A percentile compares a stretch with the other conserved stretches of the same genome.
These are phyloP conservation scores for Allobates femoralis DNA, from an alignment of 2,797 vertebrate genomes.

Conservation along the genomic window DNA sequence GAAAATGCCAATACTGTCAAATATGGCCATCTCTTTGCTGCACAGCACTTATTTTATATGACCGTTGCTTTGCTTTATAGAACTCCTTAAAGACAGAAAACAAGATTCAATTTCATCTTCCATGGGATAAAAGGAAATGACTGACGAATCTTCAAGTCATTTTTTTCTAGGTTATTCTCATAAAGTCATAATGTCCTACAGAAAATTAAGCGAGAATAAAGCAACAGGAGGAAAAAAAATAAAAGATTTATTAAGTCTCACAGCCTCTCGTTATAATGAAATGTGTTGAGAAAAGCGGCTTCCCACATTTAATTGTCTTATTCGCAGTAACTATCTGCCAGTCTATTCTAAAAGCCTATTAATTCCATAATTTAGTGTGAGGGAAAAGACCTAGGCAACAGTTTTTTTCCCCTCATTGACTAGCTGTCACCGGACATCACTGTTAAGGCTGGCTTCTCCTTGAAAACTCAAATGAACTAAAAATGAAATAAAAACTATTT, in stretches of 20 bases:
- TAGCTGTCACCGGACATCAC: conserved; percentile 74
- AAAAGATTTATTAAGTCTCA: conserved; percentile 76
- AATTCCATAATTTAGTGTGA: conserved; percentile 78
- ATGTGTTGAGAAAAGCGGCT: conserved; percentile 73
- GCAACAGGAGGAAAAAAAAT: conserved; percentile 62
- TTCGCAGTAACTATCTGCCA: conserved; percentile 74
- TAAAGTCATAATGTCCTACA: conserved; percentile 55
- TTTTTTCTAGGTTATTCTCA: conserved; percentile 34
- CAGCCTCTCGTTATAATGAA: conserved; percentile 76
- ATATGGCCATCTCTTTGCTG: neutral
- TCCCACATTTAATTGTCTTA: conserved; percentile 79
- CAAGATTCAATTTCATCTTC: conserved; percentile 8
- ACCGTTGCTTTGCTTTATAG: neutral
- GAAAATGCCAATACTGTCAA: neutral
- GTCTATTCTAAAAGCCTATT: conserved; percentile 79
- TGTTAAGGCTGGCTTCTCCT: conserved; percentile 69
- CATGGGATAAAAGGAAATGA: neutral
- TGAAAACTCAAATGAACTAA: conserved; percentile 68
- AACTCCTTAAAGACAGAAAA: neutral
- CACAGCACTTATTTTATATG: neutral
- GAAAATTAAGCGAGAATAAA: conserved; percentile 66
- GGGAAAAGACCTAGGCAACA: conserved; percentile 65
- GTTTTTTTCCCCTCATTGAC: conserved; percentile 70
- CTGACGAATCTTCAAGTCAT: conserved; percentile 4
- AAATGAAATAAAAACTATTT: conserved; percentile 66